These are phyloP conservation scores for Oryzias celebensis DNA, from an alignment of 2,113 vertebrate species.

Conservation along the genomic window DNA sequence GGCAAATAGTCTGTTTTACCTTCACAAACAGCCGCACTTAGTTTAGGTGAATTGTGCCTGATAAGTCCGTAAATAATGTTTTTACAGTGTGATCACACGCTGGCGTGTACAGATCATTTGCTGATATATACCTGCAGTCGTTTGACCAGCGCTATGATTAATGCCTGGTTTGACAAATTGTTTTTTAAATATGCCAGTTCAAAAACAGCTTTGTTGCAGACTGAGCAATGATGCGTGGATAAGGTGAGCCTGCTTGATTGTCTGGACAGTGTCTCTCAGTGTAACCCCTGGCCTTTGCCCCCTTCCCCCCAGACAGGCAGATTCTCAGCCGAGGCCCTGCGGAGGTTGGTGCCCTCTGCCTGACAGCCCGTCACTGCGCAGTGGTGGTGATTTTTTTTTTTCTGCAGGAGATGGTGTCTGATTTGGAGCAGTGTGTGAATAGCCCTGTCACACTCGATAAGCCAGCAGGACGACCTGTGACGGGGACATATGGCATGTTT, in stretches of 20 bases:
- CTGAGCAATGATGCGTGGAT: conserved; percentile 23
- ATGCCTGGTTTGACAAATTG: conserved; percentile 1
- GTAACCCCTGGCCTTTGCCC: conserved; percentile 64
- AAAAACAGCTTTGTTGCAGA: background rate
- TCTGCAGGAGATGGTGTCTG: conserved; percentile 74
- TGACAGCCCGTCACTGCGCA: conserved; percentile 75
- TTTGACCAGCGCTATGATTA: background rate
- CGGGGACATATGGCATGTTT: conserved; percentile 82
- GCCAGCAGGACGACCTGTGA: conserved; percentile 78
- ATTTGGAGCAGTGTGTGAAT: conserved; percentile 80
- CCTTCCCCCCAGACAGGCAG: conserved; percentile 56
- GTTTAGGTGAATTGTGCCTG: conserved; percentile 20
- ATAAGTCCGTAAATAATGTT: conserved; percentile 13
- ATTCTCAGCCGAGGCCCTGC: conserved; percentile 66
- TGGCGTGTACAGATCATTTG: background rate
- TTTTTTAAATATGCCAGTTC: background rate
- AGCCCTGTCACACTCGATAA: conserved; percentile 82
- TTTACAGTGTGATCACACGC: background rate
- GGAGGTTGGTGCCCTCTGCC: conserved; percentile 74
- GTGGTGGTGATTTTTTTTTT: conserved; percentile 64
- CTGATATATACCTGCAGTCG: background rate
- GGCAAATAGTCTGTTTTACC: conserved; percentile 56
- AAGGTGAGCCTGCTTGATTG: conserved; percentile 36
- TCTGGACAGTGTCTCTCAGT: conserved; percentile 38
- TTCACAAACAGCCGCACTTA: conserved; percentile 16